A percentile compares a stretch with the other conserved stretches of the same genome.
These are phyloP conservation scores for Oenanthe melanoleuca DNA, from an alignment of 2,113 vertebrate species.

Conservation along the genomic window DNA sequence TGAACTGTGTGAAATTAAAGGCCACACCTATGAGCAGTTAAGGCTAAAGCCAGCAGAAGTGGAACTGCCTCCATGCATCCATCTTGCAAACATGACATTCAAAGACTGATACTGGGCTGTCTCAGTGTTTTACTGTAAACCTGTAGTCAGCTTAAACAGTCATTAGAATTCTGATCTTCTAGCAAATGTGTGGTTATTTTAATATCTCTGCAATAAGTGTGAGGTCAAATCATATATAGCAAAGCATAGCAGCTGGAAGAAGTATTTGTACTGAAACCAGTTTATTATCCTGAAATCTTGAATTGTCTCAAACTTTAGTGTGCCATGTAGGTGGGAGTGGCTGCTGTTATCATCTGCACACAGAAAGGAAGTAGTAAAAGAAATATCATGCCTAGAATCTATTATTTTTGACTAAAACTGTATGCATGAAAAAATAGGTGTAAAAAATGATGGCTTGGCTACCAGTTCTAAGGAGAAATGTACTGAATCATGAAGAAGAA, in stretches of 20 bases:
- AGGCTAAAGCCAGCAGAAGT: not conserved
- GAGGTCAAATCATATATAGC: not conserved
- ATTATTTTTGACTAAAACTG: not conserved
- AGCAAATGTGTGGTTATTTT: not conserved
- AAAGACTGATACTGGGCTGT: not conserved
- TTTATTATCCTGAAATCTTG: not conserved
- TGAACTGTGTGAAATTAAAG: not conserved
- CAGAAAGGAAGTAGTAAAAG: not conserved
- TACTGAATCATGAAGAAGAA: not conserved
- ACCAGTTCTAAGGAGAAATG: not conserved
- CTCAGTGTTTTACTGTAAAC: not conserved
- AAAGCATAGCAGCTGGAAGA: not conserved
- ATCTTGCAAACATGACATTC: not conserved
- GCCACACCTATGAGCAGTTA: not conserved
- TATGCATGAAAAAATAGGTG: not conserved
- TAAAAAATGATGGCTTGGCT: not conserved
- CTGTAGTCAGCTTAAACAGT: not conserved
- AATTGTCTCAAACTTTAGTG: not conserved
- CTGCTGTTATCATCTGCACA: not conserved
- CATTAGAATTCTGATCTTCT: not conserved
- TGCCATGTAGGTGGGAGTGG: not conserved
- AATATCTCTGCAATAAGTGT: not conserved
- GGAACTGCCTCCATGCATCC: not conserved
- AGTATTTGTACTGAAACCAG: not conserved
- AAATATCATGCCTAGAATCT: not conserved